Evolutionary conservation across 1,140 invertebrate species (phyloP).

Genomic region (Philopotamus ludificatus): DNA sequence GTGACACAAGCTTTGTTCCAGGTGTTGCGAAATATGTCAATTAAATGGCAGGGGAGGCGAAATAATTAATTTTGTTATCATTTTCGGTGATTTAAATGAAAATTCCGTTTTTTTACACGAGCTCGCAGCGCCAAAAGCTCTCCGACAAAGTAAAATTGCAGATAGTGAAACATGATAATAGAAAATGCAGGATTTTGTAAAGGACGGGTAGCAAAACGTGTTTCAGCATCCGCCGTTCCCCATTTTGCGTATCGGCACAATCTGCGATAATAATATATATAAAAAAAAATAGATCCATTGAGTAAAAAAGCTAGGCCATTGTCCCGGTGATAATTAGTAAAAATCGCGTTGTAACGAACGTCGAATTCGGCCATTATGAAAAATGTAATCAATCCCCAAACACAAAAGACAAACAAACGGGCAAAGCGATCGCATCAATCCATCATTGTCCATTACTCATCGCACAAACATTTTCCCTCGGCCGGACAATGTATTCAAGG

Average conservation of each 20-base stretch:
- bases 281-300: background rate
- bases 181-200: background rate
- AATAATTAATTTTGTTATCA: background rate
- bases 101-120: background rate
- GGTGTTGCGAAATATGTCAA: slow-evolving; percentile 3
- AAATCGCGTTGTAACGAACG: background rate
- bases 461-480: slow-evolving; percentile 21
- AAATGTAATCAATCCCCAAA: too few relatives aligned
- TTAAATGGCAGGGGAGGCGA: background rate
- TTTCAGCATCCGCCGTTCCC: background rate
- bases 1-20: slow-evolving; percentile 18
- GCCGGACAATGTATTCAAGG: slow-evolving; percentile 17
- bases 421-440: slow-evolving; percentile 26
- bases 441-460: slow-evolving; percentile 31
- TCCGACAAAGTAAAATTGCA: background rate
- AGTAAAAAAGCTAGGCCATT: background rate
- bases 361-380: background rate
- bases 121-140: background rate
- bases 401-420: slow-evolving; percentile 4
- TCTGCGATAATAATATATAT: background rate
- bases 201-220: background rate
- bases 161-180: slow-evolving; percentile 18
- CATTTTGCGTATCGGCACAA: background rate
- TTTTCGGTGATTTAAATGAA: too few relatives aligned
- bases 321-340: too few relatives aligned